A percentile compares a stretch with the other conserved stretches of the same genome.
Evolutionary conservation across 2,888 invertebrate genomes (phyloP).

Genomic region (Mythimna albipuncta): DNA sequence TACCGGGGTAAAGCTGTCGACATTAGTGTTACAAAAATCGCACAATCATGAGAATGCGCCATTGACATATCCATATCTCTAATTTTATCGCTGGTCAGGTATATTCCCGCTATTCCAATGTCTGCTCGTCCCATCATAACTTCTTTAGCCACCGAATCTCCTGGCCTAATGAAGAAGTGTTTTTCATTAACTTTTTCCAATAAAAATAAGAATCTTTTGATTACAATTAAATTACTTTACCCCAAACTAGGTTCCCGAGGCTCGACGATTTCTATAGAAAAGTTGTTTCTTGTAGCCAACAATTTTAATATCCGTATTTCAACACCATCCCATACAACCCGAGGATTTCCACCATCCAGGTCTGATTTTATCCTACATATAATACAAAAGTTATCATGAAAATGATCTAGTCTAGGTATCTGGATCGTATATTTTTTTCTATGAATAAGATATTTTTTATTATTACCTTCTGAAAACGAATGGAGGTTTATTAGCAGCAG

Average conservation of each 20-base stretch:
- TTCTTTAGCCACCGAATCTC: conserved; percentile 91
- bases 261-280: conserved; percentile 93
- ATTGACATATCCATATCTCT: conserved; percentile 91
- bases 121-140: conserved; percentile 90
- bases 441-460: not conserved
- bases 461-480: conserved; percentile 92
- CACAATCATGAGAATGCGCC: conserved; percentile 94
- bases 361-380: conserved; percentile 81
- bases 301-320: conserved; percentile 92
- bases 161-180: conserved; percentile 82
- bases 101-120: conserved; percentile 94
- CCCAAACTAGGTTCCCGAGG: conserved; percentile 86
- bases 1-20: conserved; percentile 95
- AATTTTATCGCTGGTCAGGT: conserved; percentile 90
- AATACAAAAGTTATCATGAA: conserved; percentile 9
- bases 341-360: conserved; percentile 84
- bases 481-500: conserved; percentile 94
- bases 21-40: conserved; percentile 94
- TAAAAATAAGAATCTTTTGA: not conserved
- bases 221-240: conserved; percentile 47
- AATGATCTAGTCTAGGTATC: no score
- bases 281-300: conserved; percentile 92
- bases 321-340: conserved; percentile 93
- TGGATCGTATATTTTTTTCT: not conserved
- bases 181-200: not conserved